These are phyloP conservation scores for Exocentrus adspersus DNA, from an alignment of 2,888 invertebrate genomes.

Conservation along the genomic window DNA sequence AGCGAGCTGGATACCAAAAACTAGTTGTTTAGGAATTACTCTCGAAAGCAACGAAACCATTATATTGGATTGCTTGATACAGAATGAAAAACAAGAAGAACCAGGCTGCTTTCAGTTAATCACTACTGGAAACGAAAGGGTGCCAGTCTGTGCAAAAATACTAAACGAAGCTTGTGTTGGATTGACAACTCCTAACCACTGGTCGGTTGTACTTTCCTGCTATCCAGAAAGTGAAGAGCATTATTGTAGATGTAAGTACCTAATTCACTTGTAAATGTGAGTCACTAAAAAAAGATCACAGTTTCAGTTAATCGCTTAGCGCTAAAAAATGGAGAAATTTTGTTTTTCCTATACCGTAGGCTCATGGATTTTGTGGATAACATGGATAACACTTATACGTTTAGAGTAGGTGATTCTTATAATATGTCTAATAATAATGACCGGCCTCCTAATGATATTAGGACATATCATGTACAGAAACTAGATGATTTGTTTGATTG, in stretches of 20 bases:
- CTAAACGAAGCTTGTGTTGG: constrained; percentile 14
- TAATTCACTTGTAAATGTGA: neutral
- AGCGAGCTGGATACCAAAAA: constrained; percentile 13
- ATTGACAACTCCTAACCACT: neutral
- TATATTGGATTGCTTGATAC: neutral
- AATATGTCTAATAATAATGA: neutral
- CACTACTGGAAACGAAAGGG: neutral
- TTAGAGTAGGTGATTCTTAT: neutral
- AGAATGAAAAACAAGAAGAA: neutral
- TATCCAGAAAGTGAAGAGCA: no score
- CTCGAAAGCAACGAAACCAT: constrained; percentile 16
- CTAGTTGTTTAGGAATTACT: constrained; percentile 6
- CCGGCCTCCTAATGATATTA: neutral
- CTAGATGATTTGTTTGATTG: neutral
- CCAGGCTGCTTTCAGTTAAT: constrained; percentile 8
- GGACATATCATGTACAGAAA: neutral
- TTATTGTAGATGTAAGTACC: neutral
- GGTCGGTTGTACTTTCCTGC: neutral
- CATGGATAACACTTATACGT: no score
- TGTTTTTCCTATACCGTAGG: no score
- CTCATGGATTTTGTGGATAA: neutral
- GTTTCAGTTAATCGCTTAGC: neutral
- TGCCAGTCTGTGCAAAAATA: neutral
- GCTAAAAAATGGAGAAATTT: no score
- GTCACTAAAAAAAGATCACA: neutral